Evolutionary conservation across 2,113 vertebrate genomes (phyloP), one percentile per base, ranked within the genome.

Genomic region (Lepus americanus): DNA sequence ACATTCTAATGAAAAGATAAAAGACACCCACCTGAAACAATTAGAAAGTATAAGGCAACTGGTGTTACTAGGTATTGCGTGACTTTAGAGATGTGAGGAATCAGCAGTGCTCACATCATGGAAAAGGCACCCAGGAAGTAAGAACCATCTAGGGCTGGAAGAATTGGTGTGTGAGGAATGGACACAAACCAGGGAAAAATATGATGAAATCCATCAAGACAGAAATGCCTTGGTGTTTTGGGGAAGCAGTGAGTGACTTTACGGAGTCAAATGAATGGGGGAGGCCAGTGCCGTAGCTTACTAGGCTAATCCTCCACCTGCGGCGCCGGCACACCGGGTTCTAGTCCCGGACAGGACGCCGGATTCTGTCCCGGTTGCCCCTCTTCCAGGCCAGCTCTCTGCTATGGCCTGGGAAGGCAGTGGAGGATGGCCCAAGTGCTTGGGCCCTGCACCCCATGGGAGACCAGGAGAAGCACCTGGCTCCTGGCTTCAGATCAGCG

Each of bases 1-100:
- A 44, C 76, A 55, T 95, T 93, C 69, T 83, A 72, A 90, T 55
- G 92, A 36, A 92, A 72, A 81, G 25, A 1, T 78, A 92, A 91
- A 17, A 84, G 49, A 76, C 86, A 87, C 66, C 66, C 5, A n/a
- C 29, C 20, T 55, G 89, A 85, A 90, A 16, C 82, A 82, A 61
- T 81, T 88, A 90, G 31, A 33, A 94, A 89, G n/a, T 66, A 64
- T 49, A 88, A 87, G 27, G 53, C 51, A 70, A 74, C 44, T 95
- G 63, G 66, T 22, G 1, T 79, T 87, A 31, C 66, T 51, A 81
- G 23, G 20, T 20, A 63, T 74, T 36, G 36, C 63, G 79, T 33
- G n/a, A 39, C 72, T 91, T 94, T 53, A 2, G 0, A 70, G 29
- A 80, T n/a, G 4, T 7, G 12, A 90, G 36, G 86, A 80, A 79